Base-by-base conservation (phyloP, 2,888 invertebrate genomes). In the Drosophila planitibia region DNA sequence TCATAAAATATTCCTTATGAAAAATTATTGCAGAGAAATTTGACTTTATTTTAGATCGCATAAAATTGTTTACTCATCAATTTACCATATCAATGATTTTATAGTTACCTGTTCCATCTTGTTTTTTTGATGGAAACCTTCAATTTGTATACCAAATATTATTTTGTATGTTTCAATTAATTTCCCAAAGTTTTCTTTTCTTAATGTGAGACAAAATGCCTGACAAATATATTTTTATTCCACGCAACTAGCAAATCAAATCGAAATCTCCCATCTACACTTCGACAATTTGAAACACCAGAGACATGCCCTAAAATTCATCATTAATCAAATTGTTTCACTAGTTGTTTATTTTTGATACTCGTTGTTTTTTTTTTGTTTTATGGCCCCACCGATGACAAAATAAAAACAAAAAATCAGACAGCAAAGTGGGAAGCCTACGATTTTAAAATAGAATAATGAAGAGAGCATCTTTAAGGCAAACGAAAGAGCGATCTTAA, bases 301-400 rank as follows among this genome's bases (percentile, higher is more conserved):
- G 62, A 59, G 51, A 63, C 58, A 64, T 32, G 33, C 28, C 39
- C 65, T 39, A 41, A 82, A 64, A 55, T 47, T 51, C 55, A 69
- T 72, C 90, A 87, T 87, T 79, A 89, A 90, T 87, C 91, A 87
- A 73, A 79, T 68, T 55, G 53, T 53, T 47, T 51, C 65, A 61
- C 75, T 76, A 72, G 47, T 80, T 90, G 68, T 76, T 85, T 88
- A 76, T 90, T 85, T 79, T 81, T 68, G 57, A 71, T 67, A 74
- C 51, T 67, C 22, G 16, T 74, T 68, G 51, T 66, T 58, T 51
- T 66, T 70, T 47, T 47, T 12, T 35, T 51, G 55, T 64, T 74
- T 76, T 74, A 67, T 71, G 69, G 70, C 67, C 75, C 44, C 68
- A 73, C 41, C 49, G 71, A 66, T 72, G 76, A 80, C 83, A 87